These are phyloP conservation scores for Iphiclides podalirius DNA, from an alignment of 2,888 invertebrate species.

Conservation along the genomic window DNA sequence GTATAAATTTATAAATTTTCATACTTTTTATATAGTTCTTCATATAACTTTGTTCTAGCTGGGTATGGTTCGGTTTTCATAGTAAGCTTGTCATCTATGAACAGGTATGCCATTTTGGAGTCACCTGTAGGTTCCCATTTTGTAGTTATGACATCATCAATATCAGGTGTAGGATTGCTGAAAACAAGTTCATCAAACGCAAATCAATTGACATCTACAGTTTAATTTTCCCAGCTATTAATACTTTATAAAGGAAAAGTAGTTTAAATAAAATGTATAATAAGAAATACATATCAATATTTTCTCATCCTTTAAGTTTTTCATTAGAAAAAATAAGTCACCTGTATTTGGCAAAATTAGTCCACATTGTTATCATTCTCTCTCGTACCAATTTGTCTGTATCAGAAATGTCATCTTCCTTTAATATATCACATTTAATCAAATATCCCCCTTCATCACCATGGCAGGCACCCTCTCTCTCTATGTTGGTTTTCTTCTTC, in stretches of 20 bases:
- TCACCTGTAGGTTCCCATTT: constrained; percentile 58
- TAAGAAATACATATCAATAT: background rate
- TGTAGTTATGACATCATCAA: constrained; percentile 42
- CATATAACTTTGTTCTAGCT: constrained; percentile 51
- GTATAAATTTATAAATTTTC: no score
- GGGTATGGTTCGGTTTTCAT: constrained; percentile 56
- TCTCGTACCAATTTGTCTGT: constrained; percentile 58
- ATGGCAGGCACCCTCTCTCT: constrained; percentile 78
- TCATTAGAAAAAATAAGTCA: constrained; percentile 38
- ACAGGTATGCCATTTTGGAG: constrained; percentile 43
- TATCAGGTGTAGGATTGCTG: constrained; percentile 63
- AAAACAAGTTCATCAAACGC: constrained; percentile 30
- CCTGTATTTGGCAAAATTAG: constrained; percentile 82
- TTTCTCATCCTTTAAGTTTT: background rate
- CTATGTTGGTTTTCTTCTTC: constrained; percentile 62
- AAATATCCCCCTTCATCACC: constrained; percentile 82
- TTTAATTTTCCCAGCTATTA: background rate
- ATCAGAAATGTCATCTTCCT: constrained; percentile 37
- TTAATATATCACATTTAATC: constrained; percentile 55
- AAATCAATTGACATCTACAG: constrained; percentile 8
- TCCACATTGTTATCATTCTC: constrained; percentile 79
- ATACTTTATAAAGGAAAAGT: no score
- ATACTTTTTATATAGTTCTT: constrained; percentile 49
- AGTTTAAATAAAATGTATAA: background rate
- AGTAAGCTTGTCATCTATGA: constrained; percentile 51